Base-by-base conservation (phyloP, 2,113 vertebrate species). In the Halichoerus grypus region DNA sequence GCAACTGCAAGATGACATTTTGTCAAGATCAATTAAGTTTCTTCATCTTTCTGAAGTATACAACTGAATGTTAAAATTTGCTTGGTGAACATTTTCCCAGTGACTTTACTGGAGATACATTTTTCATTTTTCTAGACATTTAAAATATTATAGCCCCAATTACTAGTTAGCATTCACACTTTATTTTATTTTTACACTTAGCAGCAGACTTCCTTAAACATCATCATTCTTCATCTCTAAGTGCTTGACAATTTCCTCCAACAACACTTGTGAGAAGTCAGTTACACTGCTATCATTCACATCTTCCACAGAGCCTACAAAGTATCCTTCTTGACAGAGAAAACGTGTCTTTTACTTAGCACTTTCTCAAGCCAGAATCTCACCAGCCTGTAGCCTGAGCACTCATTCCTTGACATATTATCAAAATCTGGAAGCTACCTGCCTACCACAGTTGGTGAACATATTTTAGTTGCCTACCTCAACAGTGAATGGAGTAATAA, bases 101-200 rank as follows among this genome's bases (percentile, higher is more conserved):
- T 82, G 51, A 91, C 49, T 96, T 72, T 81, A 88, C 83, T 91
- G 86, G 33, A 93, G 31, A 77, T 51, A 51, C 39, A 94, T 84
- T 95, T 97, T 96, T 84, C 39, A 94, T 80, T 95, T 97, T 96
- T 84, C 74, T 91, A 79, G n/a, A 53, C 14, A 92, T 74, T 90
- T 95, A 85, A 82, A 94, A 96, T 77, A 85, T 26, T 65, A 14
- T 69, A 89, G 39, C 69, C 80, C 26, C 39, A 92, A 59, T 94
- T 90, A 95, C 85, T 81, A 57, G 33, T 74, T 67, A 95, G 22
- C 24, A 92, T 69, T 81, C 92, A 65, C n/a, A 92, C 14, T 92
- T 94, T 67, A 79, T 67, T 96, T 97, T 86, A 61, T 96, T 95
- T 97, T 97, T 88, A 92, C 46, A 71, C 19, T 92, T 87, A 96